Base-by-base conservation (phyloP, 2,113 vertebrate species). In the Regulus satrapa region DNA sequence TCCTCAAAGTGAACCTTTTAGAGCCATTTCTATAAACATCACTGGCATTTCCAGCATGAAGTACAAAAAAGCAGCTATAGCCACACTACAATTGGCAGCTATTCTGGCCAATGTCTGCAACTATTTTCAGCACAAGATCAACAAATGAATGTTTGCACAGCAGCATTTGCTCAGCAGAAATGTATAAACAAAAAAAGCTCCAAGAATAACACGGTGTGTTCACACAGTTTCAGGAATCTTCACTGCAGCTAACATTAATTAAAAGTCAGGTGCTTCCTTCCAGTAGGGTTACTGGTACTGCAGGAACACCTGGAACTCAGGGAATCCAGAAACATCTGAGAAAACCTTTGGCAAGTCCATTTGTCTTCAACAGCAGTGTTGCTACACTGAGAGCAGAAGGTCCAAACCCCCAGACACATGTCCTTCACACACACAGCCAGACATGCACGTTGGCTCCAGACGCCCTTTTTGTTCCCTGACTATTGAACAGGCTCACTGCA, bases 91-190 rank as follows among this genome's bases (percentile, higher is more conserved):
- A 76, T 48, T 0, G 0, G 36, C 89, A 95, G 84, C 55, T 49
- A 26, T 78, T 91, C 87, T 80, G 78, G 91, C 71, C 11, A 1
- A 89, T 43, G 79, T 69, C 68, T 94, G 78, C 56, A 88, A 46
- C 89, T 96, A 95, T 95, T 92, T 94, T 93, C 85, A 94, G 94
- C 82, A 68, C 73, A 91, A 89, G 80, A 91, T 94, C 77, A 95
- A 95, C 92, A 95, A 88, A 54, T 13, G n/a, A 73, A 83, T 82
- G 78, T 89, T 93, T 94, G 81, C 63, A 52, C 56, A 80, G 89
- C 92, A 93, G 81, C 89, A 88, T 94, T 71, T 96, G 79, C 67
- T 88, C 93, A 93, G 85, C 67, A 93, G 85, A 94, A 94, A 92
- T 16, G 46, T 55, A 90, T 88, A 93, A 92, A 89, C 88, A 83